Conservation (phyloP, 2,113 vertebrate genomes). For the Plecotus auritus region DNA sequence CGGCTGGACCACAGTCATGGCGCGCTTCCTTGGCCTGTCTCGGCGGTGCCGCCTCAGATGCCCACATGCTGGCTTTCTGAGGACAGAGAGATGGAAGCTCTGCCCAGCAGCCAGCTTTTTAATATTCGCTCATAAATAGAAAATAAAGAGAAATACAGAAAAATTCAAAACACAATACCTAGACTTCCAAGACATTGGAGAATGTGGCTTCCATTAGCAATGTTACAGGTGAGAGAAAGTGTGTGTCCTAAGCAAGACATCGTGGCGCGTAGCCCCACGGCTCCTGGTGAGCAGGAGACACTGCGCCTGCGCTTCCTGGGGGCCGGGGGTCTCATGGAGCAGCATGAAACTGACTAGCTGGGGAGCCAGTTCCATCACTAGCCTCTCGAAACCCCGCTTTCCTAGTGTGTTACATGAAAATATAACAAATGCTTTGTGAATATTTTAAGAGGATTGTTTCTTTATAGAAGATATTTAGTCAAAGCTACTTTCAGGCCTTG, state of each 20-base stretch:
- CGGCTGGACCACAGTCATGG: not conserved
- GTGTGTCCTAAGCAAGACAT: not conserved
- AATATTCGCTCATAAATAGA: not conserved
- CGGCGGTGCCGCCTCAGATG: not conserved
- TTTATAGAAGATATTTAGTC: not conserved
- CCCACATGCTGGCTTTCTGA: not conserved
- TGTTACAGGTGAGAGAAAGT: not conserved
- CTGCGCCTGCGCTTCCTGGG: not conserved
- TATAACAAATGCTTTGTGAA: not conserved
- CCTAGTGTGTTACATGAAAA: not conserved
- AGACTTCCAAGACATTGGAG: not conserved
- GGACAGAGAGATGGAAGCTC: not conserved
- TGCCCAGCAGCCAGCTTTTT: not conserved
- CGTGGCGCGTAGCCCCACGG: rapidly evolving
- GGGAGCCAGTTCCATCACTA: not conserved
- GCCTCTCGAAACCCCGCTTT: not conserved
- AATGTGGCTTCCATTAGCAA: not conserved
- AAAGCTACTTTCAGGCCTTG: not conserved
- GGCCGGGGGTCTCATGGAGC: not conserved
- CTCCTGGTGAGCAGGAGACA: not conserved
- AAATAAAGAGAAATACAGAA: not conserved
- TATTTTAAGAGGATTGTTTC: not conserved
- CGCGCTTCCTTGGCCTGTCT: not conserved
- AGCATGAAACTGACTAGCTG: too few species aligned
- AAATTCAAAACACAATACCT: not conserved